Evolutionary conservation across 2,888 invertebrate species (phyloP).

Genomic region (Parnassius apollo): DNA sequence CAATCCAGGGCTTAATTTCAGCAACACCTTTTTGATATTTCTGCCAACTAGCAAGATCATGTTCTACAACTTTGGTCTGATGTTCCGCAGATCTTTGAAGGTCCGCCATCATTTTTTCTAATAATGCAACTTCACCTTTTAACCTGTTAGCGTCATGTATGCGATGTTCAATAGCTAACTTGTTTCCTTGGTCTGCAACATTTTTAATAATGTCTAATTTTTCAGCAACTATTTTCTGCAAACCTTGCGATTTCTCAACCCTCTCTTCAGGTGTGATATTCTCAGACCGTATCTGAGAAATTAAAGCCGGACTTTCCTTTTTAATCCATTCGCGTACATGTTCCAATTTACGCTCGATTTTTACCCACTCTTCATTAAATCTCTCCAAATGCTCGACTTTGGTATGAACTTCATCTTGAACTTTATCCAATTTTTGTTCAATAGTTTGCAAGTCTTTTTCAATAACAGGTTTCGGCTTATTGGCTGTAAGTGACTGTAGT

Average conservation of each 20-base stretch:
- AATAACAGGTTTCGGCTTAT: slow-evolving; percentile 86
- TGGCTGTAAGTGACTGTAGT: slow-evolving; percentile 84
- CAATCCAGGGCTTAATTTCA: slow-evolving; percentile 93
- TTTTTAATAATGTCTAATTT: slow-evolving; percentile 87
- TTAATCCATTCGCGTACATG: slow-evolving; percentile 91
- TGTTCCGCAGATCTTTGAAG: slow-evolving; percentile 88
- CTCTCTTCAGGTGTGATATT: slow-evolving; percentile 92
- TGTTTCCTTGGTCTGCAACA: slow-evolving; percentile 88
- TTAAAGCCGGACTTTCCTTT: slow-evolving; percentile 87
- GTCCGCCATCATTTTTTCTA: slow-evolving; percentile 88
- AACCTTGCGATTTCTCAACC: slow-evolving; percentile 86
- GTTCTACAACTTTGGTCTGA: slow-evolving; percentile 87
- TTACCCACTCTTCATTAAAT: slow-evolving; percentile 90
- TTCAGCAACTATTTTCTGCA: slow-evolving; percentile 88
- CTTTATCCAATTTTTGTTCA: slow-evolving; percentile 86
- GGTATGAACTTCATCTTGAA: slow-evolving; percentile 90
- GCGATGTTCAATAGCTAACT: slow-evolving; percentile 85
- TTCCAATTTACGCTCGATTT: slow-evolving; percentile 87
- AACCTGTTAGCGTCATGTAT: slow-evolving; percentile 87
- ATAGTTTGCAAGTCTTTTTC: slow-evolving; percentile 89
- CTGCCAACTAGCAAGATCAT: slow-evolving; percentile 92
- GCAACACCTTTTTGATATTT: slow-evolving; percentile 89
- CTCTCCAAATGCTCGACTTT: slow-evolving; percentile 90
- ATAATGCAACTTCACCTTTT: slow-evolving; percentile 86
- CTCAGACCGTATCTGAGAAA: slow-evolving; percentile 88